Base-by-base conservation (phyloP, 2,888 invertebrate genomes). In the Acanthosepion lycidas region DNA sequence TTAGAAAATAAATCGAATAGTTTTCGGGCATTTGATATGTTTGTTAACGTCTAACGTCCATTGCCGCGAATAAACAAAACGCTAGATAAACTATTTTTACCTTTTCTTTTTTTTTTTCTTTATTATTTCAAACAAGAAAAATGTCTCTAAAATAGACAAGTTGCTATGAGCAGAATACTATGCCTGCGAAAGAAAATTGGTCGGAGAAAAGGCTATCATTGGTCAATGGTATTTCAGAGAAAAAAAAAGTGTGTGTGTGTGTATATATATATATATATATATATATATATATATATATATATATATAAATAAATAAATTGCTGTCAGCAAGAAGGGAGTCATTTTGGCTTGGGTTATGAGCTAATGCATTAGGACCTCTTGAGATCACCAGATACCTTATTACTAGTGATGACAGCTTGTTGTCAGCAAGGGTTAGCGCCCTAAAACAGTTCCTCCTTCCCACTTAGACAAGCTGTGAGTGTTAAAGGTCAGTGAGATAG, bases 1-100 rank as follows among this genome's bases (percentile, higher is more conserved):
- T 93, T 93, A 93, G 93, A 93, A 93, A 93, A 93, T 93, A 93
- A 93, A 93, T 93, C 53, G 93, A 93, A 93, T 93, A 53, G n/a
- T 93, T 93, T 93, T n/a, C 28, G 18, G 93, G 18, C 51, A 93
- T 93, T 53, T 93, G 93, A 93, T 93, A 93, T 93, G n/a, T 49
- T 93, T 93, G 53, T 93, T 53, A n/a, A 53, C 48, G 18, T 49
- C 28, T 93, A 51, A 53, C 53, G n/a, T 33, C 78, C n/a, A 33
- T n/a, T 78, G n/a, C 78, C n/a, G 78, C 33, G 78, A 78, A n/a
- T 78, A 78, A 78, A 78, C 78, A 78, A 78, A 78, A 3, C 78
- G 18, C n/a, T 8, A 78, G 78, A 78, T 78, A n/a, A 78, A 78
- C n/a, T 18, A 12, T 2, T 18, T 15, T 23, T 15, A 15, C 33